phyloP scores from a whole-genome alignment of 2,797 vertebrate genomes.

The Enteromius thamalakanensis region DNA sequence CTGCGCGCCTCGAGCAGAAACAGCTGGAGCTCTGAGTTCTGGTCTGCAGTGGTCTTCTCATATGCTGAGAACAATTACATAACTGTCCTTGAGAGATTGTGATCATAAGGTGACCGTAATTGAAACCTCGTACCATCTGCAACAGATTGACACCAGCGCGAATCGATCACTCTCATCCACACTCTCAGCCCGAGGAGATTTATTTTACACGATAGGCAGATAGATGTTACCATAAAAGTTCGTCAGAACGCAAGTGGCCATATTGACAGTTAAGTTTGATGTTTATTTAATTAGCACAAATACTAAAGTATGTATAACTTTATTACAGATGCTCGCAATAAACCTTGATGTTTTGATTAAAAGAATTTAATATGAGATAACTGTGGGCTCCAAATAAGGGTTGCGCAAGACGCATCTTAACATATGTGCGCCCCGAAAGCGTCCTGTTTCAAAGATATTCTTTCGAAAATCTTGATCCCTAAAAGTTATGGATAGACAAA shows the following conservation, averaged over 20 bases:
- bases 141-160: slow-evolving; percentile 44
- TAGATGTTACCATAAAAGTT: neutral
- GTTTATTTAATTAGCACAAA: neutral
- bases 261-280: too few relatives aligned
- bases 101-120: slow-evolving; percentile 61
- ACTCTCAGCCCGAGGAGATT: neutral
- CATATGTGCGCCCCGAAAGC: neutral
- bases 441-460: neutral
- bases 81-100: slow-evolving; percentile 56
- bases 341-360: neutral
- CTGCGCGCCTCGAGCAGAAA: slow-evolving; percentile 18
- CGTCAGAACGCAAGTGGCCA: neutral
- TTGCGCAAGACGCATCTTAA: neutral
- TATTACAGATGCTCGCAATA: neutral
- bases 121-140: slow-evolving; percentile 58
- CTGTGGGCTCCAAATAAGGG: neutral
- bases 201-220: neutral
- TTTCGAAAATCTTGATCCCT: neutral
- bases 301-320: neutral
- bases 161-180: neutral
- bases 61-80: slow-evolving; percentile 56
- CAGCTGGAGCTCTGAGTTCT: slow-evolving; percentile 49
- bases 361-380: neutral
- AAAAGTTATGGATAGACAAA: neutral
- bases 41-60: slow-evolving; percentile 27